Evolutionary conservation across 2,797 vertebrate species (phyloP), one percentile per base, ranked within the genome.

Genomic region (Harpagifer antarcticus): DNA sequence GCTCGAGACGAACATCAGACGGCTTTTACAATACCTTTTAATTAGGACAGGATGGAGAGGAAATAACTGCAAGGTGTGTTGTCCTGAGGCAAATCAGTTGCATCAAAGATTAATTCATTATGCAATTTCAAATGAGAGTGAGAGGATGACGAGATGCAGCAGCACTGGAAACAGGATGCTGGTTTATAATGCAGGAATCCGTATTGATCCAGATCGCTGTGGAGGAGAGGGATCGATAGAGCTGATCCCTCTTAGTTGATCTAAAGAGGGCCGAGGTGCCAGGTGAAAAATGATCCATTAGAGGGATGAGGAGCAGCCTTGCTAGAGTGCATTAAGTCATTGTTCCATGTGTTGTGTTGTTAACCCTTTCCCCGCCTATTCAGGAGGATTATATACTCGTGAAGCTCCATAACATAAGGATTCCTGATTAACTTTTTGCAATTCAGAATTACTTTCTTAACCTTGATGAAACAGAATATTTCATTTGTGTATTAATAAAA

Each of bases 241-340:
- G 75, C 89, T 90, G 89, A 90, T 92, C 90, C 84, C 84, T 90
- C 77, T 88, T 87, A 85, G 92, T 90, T 88, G 90, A 91, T 94
- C 87, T 92, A 88, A 75, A 84, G 88, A 91, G 83, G 85, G 84
- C 83, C 19, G 82, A 90, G 88, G 88, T 92, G 85, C 91, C 90
- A 92, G 87, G 88, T 91, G 91, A 87, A 92, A 94, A 92, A 87
- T 91, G 84, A 93, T 89, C 85, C 87, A 88, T 92, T 92, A 93
- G 83, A 81, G 61, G 72, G 82, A 90, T 85, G 87, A 78, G 88
- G 83, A 64, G 76, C 81, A 53, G 81, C 86, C 82, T 85, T 83
- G 14, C 72, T 42, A 75, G 87, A 93, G 88, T 90, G 89, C 90
- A 92, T 92, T 86, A 91, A 91, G 85, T 82, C 84, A 85, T 78